Percentiles rank a stretch among this genome's conserved stretches.
Evolutionary conservation across 1,140 invertebrate species (phyloP).

Genomic region (Adelges cooleyi): DNA sequence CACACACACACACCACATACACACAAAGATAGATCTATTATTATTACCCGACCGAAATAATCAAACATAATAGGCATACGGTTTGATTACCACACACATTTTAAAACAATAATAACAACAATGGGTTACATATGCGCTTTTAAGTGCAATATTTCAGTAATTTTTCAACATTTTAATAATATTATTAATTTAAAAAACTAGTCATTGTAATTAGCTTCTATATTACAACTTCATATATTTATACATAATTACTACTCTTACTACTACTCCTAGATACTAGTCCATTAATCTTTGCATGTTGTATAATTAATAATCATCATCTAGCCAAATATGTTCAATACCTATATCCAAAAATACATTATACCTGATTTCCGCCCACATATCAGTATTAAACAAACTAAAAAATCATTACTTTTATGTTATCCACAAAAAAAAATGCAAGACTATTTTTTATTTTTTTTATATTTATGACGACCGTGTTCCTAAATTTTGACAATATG

Average conservation of each 20-base stretch:
- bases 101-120: too few species aligned
- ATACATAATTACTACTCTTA: conserved; percentile 13
- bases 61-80: not conserved
- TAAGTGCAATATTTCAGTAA: too few species aligned
- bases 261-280: conserved; percentile 10
- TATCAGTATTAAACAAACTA: conserved; percentile 22
- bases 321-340: not conserved
- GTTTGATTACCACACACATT: not conserved
- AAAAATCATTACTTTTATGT: too few species aligned
- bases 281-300: conserved; percentile 20
- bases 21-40: too few species aligned
- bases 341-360: not conserved
- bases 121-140: too few species aligned
- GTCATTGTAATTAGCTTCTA: conserved; percentile 10
- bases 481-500: conserved; percentile 21
- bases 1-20: too few species aligned
- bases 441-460: not conserved
- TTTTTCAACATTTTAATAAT: too few species aligned
- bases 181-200: conserved; percentile 18
- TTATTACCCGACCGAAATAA: too few species aligned
- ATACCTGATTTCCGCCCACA: conserved; percentile 19
- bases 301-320: conserved; percentile 9
- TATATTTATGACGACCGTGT: conserved; percentile 3
- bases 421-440: too few species aligned
- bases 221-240: too few species aligned